These are phyloP conservation scores for Callipepla californica DNA, from an alignment of 2,113 vertebrate species.

Conservation along the genomic window DNA sequence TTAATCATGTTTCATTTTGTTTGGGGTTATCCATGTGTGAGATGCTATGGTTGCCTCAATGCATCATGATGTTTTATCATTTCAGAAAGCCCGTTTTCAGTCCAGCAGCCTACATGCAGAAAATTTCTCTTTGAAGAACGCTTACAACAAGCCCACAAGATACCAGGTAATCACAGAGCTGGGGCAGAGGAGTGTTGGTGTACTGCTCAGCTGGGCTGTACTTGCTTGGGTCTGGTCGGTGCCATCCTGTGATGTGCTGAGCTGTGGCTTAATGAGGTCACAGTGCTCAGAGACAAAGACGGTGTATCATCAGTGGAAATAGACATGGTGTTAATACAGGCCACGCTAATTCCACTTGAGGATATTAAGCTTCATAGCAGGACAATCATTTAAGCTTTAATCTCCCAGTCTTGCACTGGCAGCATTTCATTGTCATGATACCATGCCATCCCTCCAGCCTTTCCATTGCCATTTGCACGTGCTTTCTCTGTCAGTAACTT, in stretches of 20 bases:
- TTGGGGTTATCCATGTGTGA: not conserved
- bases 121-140: constrained; percentile 84
- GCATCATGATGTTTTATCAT: constrained; percentile 23
- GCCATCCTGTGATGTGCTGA: not conserved
- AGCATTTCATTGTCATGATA: not conserved
- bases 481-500: not conserved
- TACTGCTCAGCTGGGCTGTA: not conserved
- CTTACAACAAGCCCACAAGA: constrained; percentile 91
- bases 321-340: not conserved
- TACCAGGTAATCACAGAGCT: constrained; percentile 85
- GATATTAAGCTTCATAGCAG: not conserved
- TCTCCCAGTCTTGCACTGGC: not conserved
- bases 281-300: not conserved
- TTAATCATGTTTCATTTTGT: not conserved
- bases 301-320: not conserved
- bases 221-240: not conserved
- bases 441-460: not conserved
- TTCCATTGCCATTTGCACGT: not conserved
- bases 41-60: constrained; percentile 2
- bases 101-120: constrained; percentile 83
- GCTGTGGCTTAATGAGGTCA: not conserved
- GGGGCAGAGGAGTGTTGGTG: not conserved
- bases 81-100: constrained; percentile 88
- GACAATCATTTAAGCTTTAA: not conserved
- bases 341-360: not conserved